Base-by-base conservation (phyloP, 2,888 invertebrate genomes). In the Epinotia nisella region DNA sequence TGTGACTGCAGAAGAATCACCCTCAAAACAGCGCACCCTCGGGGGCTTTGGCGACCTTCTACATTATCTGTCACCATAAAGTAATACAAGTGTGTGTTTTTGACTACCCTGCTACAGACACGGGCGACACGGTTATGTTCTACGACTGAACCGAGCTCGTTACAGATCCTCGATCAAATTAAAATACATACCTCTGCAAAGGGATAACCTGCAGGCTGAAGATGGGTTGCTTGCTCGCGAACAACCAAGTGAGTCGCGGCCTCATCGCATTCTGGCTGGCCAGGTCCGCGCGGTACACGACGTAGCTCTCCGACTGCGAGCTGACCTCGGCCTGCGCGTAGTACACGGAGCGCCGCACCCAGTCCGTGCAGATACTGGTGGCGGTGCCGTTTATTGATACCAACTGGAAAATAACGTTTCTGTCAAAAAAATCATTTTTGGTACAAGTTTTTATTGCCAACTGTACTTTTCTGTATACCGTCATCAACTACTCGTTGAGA, bases 341-440 rank as follows among this genome's bases (percentile, higher is more conserved):
- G 85, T 97, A 98, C 7, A 98, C 91, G 60, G 96, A 95, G 64
- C 98, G 94, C 64, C 96, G 95, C 58, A 98, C 95, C 98, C 98
- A 99, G 88, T 99, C 98, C 0, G 98, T 94, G 1, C 97, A 95
- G 35, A 98, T 88, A 74, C 96, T 96, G 11, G 95, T 89, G 2
- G 92, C 93, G 15, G 92, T 87, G 3, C 90, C 92, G 75, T 93
- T 94, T 35, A 92, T 92, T 19, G 94, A 92, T 60, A 87, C 86
- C 67, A 94, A 79, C 94, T 94, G 79, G 35, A 81, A 77, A 29
- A 56, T 2, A 68, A 45, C 29, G 29, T n/a, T n/a, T n/a, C n/a
- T n/a, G n/a, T n/a, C n/a, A n/a, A n/a, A n/a, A n/a, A n/a, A n/a
- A n/a, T n/a, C n/a, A n/a, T n/a, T n/a, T n/a, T n/a, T n/a, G n/a